Evolutionary conservation across 2,113 vertebrate genomes (phyloP), one percentile per base, ranked within the genome.

Genomic region (Gallinago media): DNA sequence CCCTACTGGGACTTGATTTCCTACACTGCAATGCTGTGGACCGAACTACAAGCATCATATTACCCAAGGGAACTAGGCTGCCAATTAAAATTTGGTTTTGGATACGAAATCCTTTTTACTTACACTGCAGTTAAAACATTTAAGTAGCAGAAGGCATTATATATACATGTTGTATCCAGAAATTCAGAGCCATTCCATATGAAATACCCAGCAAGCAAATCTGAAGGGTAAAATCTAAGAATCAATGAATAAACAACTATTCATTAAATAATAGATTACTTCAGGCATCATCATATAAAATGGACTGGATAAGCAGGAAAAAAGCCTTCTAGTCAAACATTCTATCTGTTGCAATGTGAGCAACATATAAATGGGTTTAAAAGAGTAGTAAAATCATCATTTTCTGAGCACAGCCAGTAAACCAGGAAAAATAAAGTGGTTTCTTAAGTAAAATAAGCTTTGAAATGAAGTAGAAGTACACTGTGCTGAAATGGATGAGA

Each of bases 391-490:
- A 96, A 95, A 85, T 67, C 12, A 25, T 86, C 12, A 61, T 71
- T 94, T 81, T 95, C 91, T 75, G 49, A 95, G 46, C 27, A 88
- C 36, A 94, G 88, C 9, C 65, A 34, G 80, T 79, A 79, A 97
- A 87, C 56, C 54, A 85, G 47, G 52, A 87, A 96, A 93, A 75
- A 73, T 3, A 52, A 49, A 91, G 29, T 78, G 46, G 32, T 34
- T 92, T 91, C 88, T 94, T 96, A 89, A 92, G 71, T 52, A 96
- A 96, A 95, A 91, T 89, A 92, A 95, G 50, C 38, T 88, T 94
- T 94, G 49, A 94, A 95, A 97, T 85, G 36, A 93, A 96, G 89
- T 73, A 95, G 70, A 97, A 97, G 46, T 70, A 96, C 59, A 78
- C 26, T 54, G 58, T 27, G n/a, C 25, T 93, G 78, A 94, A 97